These are phyloP conservation scores for Xerus rutilus DNA, from an alignment of 2,797 vertebrate genomes.

Conservation along the genomic window DNA sequence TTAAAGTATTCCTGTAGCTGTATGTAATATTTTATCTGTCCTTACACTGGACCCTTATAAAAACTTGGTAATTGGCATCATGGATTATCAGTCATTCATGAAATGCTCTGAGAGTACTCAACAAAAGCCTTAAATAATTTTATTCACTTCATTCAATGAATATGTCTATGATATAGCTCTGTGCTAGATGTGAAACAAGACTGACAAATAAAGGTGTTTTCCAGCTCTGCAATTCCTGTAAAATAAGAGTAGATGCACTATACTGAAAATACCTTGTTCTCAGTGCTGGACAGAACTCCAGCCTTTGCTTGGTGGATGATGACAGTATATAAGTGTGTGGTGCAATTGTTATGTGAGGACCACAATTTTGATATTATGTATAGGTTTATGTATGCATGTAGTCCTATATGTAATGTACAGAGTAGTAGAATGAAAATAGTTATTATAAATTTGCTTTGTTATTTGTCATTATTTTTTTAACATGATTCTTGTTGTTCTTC, in stretches of 20 bases:
- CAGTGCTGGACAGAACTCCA: background rate
- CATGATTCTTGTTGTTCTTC: constrained; percentile 17
- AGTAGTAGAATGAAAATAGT: background rate
- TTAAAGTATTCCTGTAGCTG: too few species aligned
- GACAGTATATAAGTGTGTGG: background rate
- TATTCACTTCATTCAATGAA: constrained; percentile 53
- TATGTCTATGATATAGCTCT: background rate
- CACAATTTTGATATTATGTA: background rate
- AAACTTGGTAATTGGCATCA: background rate
- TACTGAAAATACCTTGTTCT: background rate
- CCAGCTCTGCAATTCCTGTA: background rate
- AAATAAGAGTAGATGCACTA: background rate
- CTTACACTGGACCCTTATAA: background rate
- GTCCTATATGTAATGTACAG: background rate
- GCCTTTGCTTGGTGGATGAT: background rate
- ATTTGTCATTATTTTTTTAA: constrained; percentile 42
- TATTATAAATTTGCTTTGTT: constrained; percentile 3
- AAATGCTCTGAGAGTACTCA: background rate
- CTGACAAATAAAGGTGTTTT: constrained; percentile 36
- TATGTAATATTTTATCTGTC: background rate
- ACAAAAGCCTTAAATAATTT: constrained; percentile 32
- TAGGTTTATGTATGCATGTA: background rate
- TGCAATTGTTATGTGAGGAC: background rate
- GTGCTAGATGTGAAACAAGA: background rate
- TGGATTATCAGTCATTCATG: constrained; percentile 31